Conservation (phyloP, 2,888 invertebrate species). For the Melanotus villosus region DNA sequence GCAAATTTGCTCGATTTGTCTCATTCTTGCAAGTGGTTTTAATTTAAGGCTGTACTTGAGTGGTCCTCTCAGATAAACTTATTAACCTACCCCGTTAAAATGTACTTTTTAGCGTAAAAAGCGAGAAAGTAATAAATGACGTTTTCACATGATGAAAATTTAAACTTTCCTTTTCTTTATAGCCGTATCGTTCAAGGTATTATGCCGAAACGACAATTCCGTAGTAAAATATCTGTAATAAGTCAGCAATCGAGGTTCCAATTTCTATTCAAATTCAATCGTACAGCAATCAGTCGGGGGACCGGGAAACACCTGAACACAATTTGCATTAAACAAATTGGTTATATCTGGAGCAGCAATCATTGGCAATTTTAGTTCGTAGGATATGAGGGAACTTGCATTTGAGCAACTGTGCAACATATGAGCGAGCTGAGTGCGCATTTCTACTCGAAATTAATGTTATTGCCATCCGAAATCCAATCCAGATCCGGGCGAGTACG, state of each 20-base stretch:
- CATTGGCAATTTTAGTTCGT: not conserved
- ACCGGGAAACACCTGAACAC: conserved; percentile 8
- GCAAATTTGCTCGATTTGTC: too few species aligned
- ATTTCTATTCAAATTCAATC: conserved; percentile 22
- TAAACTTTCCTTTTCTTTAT: too few species aligned
- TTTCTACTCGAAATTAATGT: conserved; percentile 19
- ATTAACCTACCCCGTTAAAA: too few species aligned
- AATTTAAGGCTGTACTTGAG: too few species aligned
- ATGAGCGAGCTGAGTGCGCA: not conserved
- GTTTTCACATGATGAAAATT: too few species aligned
- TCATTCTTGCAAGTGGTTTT: too few species aligned
- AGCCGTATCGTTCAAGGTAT: too few species aligned
- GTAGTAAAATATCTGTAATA: not conserved
- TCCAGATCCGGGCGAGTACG: conserved; percentile 5
- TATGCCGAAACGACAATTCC: too few species aligned
- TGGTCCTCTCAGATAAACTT: too few species aligned
- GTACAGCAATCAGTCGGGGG: conserved; percentile 16
- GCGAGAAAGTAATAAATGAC: too few species aligned
- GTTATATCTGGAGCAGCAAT: not conserved
- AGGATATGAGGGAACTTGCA: not conserved
- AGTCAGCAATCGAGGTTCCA: conserved; percentile 7
- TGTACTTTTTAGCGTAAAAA: too few species aligned
- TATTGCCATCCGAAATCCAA: conserved; percentile 13
- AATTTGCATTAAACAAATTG: conserved; percentile 18
- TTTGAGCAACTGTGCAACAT: not conserved